These are phyloP conservation scores for Entomobrya proxima DNA, from an alignment of 2,888 invertebrate genomes.

Conservation along the genomic window DNA sequence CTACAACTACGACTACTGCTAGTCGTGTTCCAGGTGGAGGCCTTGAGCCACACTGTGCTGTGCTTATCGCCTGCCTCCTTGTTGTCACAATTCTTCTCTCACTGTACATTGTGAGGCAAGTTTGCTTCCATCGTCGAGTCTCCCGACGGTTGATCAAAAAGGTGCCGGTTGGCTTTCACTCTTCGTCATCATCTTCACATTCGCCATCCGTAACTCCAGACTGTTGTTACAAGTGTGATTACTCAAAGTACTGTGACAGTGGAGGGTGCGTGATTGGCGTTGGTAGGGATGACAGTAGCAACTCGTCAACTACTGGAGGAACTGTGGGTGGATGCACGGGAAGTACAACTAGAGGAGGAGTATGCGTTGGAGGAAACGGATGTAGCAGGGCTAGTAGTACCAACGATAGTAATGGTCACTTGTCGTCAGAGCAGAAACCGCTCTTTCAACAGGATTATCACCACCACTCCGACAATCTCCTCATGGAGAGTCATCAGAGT, in stretches of 20 bases:
- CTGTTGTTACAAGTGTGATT: conserved; percentile 72
- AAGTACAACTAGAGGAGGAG: conserved; percentile 2
- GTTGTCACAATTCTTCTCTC: conserved; percentile 68
- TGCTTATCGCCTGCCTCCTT: conserved; percentile 71
- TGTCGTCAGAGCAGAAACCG: conserved; percentile 69
- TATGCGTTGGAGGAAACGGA: conserved; percentile 4
- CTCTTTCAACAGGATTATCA: conserved; percentile 55
- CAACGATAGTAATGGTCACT: conserved; percentile 56
- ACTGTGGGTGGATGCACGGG: background rate
- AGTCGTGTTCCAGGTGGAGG: conserved; percentile 43
- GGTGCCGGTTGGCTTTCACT: conserved; percentile 68
- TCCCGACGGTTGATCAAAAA: conserved; percentile 69
- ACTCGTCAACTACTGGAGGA: background rate
- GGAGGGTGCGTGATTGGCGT: conserved; percentile 61
- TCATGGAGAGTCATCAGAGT: conserved; percentile 31
- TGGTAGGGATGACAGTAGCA: background rate
- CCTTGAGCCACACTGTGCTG: conserved; percentile 71
- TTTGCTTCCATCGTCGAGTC: conserved; percentile 67
- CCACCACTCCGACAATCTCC: conserved; percentile 6
- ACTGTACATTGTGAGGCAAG: conserved; percentile 70
- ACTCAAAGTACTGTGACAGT: conserved; percentile 68
- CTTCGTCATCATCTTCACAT: conserved; percentile 66
- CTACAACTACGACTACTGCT: conserved; percentile 24
- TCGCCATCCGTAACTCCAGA: conserved; percentile 71
- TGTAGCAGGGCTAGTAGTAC: conserved; percentile 57